phyloP scores from a whole-genome alignment of 1,140 invertebrate genomes.

The Paraescarpia echinospica region DNA sequence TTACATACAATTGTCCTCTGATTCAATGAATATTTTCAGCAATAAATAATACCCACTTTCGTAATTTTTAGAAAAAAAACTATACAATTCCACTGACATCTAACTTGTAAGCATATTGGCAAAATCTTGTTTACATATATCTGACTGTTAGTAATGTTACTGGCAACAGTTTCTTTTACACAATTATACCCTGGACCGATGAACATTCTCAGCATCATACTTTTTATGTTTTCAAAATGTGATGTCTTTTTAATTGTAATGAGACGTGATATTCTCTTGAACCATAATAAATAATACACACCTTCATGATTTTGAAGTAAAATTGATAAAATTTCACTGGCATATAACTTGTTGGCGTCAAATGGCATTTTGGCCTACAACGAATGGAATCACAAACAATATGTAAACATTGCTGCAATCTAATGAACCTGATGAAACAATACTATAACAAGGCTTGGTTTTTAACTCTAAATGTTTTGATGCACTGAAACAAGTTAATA shows the following conservation, averaged over 20 bases:
- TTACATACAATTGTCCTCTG: too few species aligned
- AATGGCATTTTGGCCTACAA: slow-evolving; percentile 84
- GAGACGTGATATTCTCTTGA: neutral
- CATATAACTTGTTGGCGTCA: slow-evolving; percentile 94
- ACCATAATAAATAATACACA: slow-evolving; percentile 58
- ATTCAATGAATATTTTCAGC: too few species aligned
- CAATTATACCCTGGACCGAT: neutral
- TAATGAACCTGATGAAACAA: neutral
- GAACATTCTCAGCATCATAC: neutral
- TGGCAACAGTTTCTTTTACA: neutral
- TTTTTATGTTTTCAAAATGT: neutral
- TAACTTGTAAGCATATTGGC: neutral
- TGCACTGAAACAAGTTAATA: neutral
- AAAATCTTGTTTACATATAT: neutral
- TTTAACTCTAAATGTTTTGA: neutral
- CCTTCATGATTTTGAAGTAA: slow-evolving; percentile 86
- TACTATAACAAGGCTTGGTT: neutral
- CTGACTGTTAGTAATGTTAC: neutral
- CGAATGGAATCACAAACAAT: slow-evolving; percentile 21
- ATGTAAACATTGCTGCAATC: neutral
- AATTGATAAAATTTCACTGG: slow-evolving; percentile 94
- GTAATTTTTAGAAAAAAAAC: too few species aligned
- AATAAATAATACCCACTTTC: too few species aligned
- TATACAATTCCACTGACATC: too few species aligned
- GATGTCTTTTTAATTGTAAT: neutral